Evolutionary conservation across 1,140 invertebrate genomes (phyloP), one percentile per base, ranked within the genome.

Genomic region (Tetragonula clypearis): DNA sequence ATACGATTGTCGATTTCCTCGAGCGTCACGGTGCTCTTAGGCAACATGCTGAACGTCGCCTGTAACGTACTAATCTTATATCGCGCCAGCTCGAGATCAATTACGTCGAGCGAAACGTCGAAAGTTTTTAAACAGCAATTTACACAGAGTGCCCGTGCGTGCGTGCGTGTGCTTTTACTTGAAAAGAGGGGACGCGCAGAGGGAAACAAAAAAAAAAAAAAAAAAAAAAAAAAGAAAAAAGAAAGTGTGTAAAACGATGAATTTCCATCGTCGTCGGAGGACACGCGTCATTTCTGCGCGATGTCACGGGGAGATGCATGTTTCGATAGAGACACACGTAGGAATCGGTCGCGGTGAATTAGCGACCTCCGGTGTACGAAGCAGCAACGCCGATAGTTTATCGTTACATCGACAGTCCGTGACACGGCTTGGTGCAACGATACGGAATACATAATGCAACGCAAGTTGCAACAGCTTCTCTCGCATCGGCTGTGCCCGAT

Each of bases 401-500:
- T 65, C 74, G 81, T 82, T 53, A 35, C 60, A 76, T 55, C 17
- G 81, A 68, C 58, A n/a, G 41, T 49, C 19, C 56, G 30, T 65
- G 73, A 82, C 58, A 58, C 41, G 41, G 41, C 2, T 53, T 65
- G 21, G 11, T 14, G 9, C 35, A 17, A 30, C 69, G n/a, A 73
- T 73, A 56, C 35, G 5, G 6, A 4, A 26, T 53, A n/a, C 55
- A 21, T 79, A 79, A 71, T 71, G 69, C 41, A 0, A 81, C 11
- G 41, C 41, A 49, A 49, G 41, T 49, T 49, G 41, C 41, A 6
- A 41, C 4, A 41, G 41, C 2, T 6, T 49, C 8, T 49, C 41
- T 49, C 8, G 41, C 8, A 49, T 49, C 41, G 41, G 41, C 41
- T 49, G 41, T 8, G 41, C 41, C 41, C 68, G 58, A 35, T 26